These are phyloP conservation scores for Trichogramma dendrolimi DNA, from an alignment of 2,888 invertebrate species.

Conservation along the genomic window DNA sequence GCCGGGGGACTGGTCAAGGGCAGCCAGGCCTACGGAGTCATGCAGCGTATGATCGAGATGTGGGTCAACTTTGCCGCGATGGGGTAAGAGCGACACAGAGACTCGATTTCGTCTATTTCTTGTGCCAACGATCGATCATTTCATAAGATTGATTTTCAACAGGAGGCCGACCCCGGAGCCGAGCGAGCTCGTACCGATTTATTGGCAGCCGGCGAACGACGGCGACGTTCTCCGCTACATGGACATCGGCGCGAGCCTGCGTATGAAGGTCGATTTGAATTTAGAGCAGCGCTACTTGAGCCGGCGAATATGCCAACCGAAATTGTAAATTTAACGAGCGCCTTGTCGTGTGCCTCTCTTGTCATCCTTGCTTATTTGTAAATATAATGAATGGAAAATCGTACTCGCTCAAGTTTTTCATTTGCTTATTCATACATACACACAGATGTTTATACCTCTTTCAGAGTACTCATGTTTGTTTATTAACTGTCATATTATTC, in stretches of 20 bases:
- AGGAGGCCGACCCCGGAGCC: constrained; percentile 42
- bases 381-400: too few species aligned
- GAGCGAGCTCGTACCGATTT: constrained; percentile 32
- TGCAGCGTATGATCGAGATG: constrained; percentile 36
- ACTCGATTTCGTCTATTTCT: background rate
- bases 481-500: too few species aligned
- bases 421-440: too few species aligned
- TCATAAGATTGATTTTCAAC: background rate
- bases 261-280: constrained; percentile 28
- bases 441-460: too few species aligned
- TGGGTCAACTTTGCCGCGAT: constrained; percentile 43
- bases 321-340: too few species aligned
- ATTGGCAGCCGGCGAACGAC: constrained; percentile 38
- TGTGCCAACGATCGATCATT: background rate
- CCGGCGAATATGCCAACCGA: too few species aligned
- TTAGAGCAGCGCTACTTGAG: background rate
- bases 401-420: too few species aligned
- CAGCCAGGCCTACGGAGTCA: constrained; percentile 16
- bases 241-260: constrained; percentile 35
- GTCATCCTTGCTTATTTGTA: too few species aligned
- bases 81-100: constrained; percentile 31
- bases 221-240: constrained; percentile 32
- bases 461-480: too few species aligned
- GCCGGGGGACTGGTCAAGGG: too few species aligned
- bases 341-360: too few species aligned